Percentiles rank a stretch among this genome's conserved stretches.
Conservation (phyloP, 2,797 vertebrate genomes). For the Gadopsis marmoratus region DNA sequence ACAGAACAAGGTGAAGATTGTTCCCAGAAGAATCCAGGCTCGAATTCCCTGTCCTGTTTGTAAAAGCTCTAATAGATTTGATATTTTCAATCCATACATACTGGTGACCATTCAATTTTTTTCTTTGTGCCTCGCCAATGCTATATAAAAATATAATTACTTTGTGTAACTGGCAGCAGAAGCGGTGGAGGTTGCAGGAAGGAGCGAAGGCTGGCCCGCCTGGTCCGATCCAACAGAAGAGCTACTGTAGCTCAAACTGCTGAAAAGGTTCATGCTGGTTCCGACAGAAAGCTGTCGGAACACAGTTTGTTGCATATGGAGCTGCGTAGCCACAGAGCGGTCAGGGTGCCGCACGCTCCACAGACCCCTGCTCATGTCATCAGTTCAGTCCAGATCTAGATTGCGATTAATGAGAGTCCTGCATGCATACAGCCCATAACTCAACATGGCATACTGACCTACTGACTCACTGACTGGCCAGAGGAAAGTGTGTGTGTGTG, state of each 20-base stretch:
- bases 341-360: background rate
- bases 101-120: background rate
- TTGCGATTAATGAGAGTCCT: conserved; percentile 65
- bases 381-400: conserved; percentile 63
- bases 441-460: conserved; percentile 62
- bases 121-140: background rate
- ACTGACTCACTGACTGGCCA: conserved; percentile 55
- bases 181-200: background rate
- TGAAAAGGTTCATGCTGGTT: too few relatives aligned
- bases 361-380: conserved; percentile 53
- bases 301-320: too few relatives aligned
- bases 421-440: conserved; percentile 52
- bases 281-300: too few relatives aligned
- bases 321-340: too few relatives aligned
- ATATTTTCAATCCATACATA: background rate
- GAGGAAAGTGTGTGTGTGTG: conserved; percentile 25
- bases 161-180: background rate
- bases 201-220: too few relatives aligned
- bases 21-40: conserved; percentile 8
- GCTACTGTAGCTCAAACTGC: too few relatives aligned
- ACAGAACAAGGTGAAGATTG: conserved; percentile 7
- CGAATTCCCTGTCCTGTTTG: background rate
- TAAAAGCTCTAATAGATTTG: background rate
- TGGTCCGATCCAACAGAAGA: too few relatives aligned
- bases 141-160: background rate